Evolutionary conservation across 2,888 invertebrate species (phyloP).

Genomic region (Eustalomyia histrio): DNA sequence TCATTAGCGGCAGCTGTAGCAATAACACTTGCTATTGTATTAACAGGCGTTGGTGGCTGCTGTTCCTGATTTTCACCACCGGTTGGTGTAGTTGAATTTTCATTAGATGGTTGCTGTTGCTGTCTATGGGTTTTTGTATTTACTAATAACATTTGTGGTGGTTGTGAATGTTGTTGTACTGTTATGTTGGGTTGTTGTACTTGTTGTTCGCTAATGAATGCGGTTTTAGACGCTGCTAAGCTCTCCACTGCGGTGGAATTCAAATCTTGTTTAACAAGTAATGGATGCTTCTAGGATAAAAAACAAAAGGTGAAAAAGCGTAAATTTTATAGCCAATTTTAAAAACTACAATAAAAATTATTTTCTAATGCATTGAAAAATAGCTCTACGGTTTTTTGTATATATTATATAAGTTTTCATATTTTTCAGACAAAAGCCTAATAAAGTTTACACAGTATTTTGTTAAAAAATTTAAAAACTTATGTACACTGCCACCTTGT

Average conservation of each 20-base stretch:
- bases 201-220: constrained; percentile 51
- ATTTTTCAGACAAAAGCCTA: no score
- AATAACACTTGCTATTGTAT: constrained; percentile 70
- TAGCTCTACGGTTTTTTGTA: no score
- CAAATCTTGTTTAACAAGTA: constrained; percentile 69
- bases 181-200: constrained; percentile 43
- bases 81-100: constrained; percentile 31
- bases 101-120: constrained; percentile 14
- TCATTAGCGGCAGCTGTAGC: constrained; percentile 57
- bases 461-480: no score
- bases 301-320: background rate
- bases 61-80: constrained; percentile 37
- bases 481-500: no score
- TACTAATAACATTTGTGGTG: constrained; percentile 54
- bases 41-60: constrained; percentile 60
- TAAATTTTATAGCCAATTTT: no score
- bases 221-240: constrained; percentile 71
- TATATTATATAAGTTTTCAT: no score
- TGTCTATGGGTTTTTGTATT: constrained; percentile 61
- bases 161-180: constrained; percentile 68
- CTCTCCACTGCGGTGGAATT: constrained; percentile 73
- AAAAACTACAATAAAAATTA: no score
- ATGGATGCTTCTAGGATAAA: constrained; percentile 70
- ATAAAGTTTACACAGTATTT: no score
- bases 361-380: no score